Percentiles rank a stretch among this genome's conserved stretches.
phyloP scores from a whole-genome alignment of 2,888 invertebrate genomes.

The Melanchra persicariae region DNA sequence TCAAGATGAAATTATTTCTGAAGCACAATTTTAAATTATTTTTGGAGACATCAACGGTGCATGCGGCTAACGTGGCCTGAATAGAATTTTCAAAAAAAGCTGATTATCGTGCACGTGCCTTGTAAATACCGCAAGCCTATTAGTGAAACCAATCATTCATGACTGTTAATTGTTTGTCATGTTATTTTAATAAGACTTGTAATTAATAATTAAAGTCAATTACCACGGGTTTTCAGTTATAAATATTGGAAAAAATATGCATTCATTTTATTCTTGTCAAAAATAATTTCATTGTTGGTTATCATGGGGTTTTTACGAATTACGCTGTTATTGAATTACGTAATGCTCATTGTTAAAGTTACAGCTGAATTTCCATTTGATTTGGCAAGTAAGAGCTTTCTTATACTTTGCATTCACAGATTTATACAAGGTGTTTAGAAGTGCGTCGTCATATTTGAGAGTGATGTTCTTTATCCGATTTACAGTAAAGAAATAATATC shows the following conservation, averaged over 20 bases:
- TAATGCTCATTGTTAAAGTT: not conserved
- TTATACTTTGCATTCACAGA: too few relatives aligned
- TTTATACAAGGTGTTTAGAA: too few relatives aligned
- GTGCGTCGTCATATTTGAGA: too few relatives aligned
- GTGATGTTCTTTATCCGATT: too few relatives aligned
- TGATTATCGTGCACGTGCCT: not conserved
- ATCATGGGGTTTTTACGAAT: not conserved
- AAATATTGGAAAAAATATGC: not conserved
- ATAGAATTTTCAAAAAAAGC: too few relatives aligned
- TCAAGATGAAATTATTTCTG: too few relatives aligned
- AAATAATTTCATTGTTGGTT: not conserved
- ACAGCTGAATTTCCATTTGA: not conserved
- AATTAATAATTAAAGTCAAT: not conserved
- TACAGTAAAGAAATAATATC: too few relatives aligned
- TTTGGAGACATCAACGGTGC: too few relatives aligned
- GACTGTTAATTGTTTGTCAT: too few relatives aligned
- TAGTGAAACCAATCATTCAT: not conserved
- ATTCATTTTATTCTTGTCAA: too few relatives aligned
- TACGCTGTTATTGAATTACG: not conserved
- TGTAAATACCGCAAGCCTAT: not conserved
- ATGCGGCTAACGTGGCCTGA: too few relatives aligned
- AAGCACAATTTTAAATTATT: too few relatives aligned
- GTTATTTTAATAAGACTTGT: not conserved
- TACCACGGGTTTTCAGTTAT: not conserved
- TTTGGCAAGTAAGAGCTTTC: not conserved